A percentile compares a stretch with the other conserved stretches of the same genome.
phyloP scores from a whole-genome alignment of 2,797 vertebrate species.

The Taeniopygia guttata region DNA sequence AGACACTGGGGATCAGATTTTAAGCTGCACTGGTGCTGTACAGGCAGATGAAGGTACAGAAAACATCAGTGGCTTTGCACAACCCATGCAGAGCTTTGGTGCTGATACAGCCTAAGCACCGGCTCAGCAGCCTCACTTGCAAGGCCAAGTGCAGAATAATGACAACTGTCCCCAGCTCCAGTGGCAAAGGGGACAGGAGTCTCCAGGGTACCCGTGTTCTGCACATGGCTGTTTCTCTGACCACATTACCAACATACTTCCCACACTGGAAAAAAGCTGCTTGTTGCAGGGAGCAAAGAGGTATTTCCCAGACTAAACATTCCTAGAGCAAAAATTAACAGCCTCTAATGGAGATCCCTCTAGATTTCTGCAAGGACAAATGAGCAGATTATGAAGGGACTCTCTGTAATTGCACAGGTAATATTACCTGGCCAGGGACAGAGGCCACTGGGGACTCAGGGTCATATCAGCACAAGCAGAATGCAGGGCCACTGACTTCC shows the following conservation, averaged over 20 bases:
- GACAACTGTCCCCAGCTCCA: background rate
- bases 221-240: fast-evolving
- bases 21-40: background rate
- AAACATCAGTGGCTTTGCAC: background rate
- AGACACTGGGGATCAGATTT: constrained; percentile 17
- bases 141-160: background rate
- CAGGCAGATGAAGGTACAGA: background rate
- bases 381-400: background rate
- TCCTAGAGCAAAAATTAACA: background rate
- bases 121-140: background rate
- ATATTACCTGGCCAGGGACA: background rate
- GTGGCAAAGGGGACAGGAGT: background rate
- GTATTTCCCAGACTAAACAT: background rate
- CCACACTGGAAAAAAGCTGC: background rate
- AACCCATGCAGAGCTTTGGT: background rate
- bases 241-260: background rate
- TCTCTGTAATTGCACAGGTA: background rate
- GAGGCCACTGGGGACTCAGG: background rate
- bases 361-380: background rate
- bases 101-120: background rate
- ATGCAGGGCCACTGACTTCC: background rate
- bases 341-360: background rate
- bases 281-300: background rate
- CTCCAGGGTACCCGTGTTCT: background rate
- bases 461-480: background rate